phyloP scores from a whole-genome alignment of 2,113 vertebrate species.

The Cynoglossus semilaevis region DNA sequence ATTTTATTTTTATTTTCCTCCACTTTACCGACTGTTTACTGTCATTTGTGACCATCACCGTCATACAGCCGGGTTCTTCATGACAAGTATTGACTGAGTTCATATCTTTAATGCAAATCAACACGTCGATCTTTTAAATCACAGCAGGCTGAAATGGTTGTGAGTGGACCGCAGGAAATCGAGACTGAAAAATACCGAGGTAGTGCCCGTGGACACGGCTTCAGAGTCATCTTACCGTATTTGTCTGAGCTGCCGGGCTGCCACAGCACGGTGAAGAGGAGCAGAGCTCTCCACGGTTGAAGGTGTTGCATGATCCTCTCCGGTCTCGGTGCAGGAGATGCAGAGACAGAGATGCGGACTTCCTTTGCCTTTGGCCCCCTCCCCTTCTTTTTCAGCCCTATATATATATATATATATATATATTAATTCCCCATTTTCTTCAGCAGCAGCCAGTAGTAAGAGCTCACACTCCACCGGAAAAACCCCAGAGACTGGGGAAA shows the following conservation, averaged over 20 bases:
- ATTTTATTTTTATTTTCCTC: no score
- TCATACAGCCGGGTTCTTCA: no score
- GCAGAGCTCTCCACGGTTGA: slow-evolving; percentile 57
- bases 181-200: no score
- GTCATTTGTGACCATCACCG: no score
- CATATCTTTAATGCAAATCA: no score
- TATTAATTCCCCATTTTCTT: slow-evolving; percentile 50
- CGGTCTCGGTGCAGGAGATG: slow-evolving; percentile 25
- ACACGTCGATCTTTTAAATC: no score
- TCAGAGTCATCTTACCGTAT: slow-evolving; percentile 58
- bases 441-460: slow-evolving; percentile 19
- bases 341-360: slow-evolving; percentile 25
- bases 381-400: not conserved
- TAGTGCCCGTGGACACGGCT: no score
- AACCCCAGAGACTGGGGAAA: not conserved
- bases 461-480: slow-evolving; percentile 19
- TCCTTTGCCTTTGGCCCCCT: not conserved
- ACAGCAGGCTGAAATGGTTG: no score
- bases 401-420: no score
- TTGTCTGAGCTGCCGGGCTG: slow-evolving; percentile 57
- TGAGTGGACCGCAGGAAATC: no score
- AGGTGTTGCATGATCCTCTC: slow-evolving; percentile 63
- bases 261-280: slow-evolving; percentile 55
- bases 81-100: no score
- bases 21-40: no score